Evolutionary conservation across 2,888 invertebrate genomes (phyloP).

Genomic region (Euzetes globulus): DNA sequence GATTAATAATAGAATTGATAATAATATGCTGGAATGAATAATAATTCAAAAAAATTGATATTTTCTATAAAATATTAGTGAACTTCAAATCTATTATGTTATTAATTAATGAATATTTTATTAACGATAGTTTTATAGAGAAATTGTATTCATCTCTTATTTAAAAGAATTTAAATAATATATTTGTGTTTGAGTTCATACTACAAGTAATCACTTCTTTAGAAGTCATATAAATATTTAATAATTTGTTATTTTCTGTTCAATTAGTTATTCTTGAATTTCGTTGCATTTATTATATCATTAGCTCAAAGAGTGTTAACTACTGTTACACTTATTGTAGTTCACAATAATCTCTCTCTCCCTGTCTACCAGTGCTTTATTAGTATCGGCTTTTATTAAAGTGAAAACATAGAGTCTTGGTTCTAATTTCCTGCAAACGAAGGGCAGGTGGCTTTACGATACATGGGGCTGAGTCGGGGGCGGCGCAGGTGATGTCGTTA

Average conservation of each 20-base stretch:
- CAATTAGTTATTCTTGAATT: no score
- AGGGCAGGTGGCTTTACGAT: slow-evolving; percentile 21
- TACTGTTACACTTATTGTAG: not conserved
- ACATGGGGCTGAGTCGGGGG: not conserved
- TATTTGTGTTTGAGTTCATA: no score
- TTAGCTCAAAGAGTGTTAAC: not conserved
- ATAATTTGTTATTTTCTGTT: no score
- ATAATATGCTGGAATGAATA: not conserved
- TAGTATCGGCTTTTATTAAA: not conserved
- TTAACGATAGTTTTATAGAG: no score
- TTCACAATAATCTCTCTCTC: not conserved
- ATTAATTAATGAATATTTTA: no score
- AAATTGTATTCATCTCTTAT: no score
- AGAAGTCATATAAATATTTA: no score
- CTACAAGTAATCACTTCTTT: no score
- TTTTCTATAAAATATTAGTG: no score
- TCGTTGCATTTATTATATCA: not conserved
- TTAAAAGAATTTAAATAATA: no score
- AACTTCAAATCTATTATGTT: no score
- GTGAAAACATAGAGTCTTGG: not conserved
- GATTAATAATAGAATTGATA: not conserved
- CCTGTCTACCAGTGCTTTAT: not conserved
- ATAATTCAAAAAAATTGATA: no score
- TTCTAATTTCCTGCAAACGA: slow-evolving; percentile 1
- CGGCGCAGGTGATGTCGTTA: slow-evolving; percentile 23